Conservation (phyloP, 2,797 vertebrate genomes). For the Pachyuromys duprasi region DNA sequence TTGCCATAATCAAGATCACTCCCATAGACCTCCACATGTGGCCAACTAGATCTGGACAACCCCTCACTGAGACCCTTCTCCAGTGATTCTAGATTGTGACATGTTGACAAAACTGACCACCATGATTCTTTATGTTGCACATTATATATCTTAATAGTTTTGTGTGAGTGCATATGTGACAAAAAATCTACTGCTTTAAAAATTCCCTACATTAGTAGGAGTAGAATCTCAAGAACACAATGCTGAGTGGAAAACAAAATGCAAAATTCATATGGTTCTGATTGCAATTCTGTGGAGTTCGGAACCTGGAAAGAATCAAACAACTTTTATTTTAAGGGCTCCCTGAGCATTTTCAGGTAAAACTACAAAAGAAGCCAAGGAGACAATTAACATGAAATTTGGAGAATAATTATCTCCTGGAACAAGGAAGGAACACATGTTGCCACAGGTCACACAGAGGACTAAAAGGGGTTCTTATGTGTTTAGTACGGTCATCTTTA, state of each 20-base stretch:
- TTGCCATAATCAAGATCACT: background rate
- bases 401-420: background rate
- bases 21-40: background rate
- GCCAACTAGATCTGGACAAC: background rate
- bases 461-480: background rate
- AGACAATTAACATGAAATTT: constrained; percentile 47
- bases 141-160: background rate
- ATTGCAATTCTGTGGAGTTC: constrained; percentile 18
- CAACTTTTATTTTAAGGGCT: background rate
- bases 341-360: background rate
- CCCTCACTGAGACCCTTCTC: background rate
- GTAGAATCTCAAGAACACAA: constrained; percentile 44
- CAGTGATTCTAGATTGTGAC: background rate
- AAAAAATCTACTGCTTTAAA: constrained; percentile 16
- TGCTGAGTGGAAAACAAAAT: background rate
- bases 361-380: background rate
- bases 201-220: background rate
- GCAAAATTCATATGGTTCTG: background rate
- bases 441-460: background rate
- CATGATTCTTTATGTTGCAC: background rate
- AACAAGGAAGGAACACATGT: background rate
- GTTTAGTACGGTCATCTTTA: background rate
- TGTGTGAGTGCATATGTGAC: background rate
- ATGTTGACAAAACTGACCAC: background rate
- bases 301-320: constrained; percentile 34